A percentile compares a stretch with the other conserved stretches of the same genome.
These are phyloP conservation scores for Bombus polaris DNA, from an alignment of 1,140 invertebrate species.

Conservation along the genomic window DNA sequence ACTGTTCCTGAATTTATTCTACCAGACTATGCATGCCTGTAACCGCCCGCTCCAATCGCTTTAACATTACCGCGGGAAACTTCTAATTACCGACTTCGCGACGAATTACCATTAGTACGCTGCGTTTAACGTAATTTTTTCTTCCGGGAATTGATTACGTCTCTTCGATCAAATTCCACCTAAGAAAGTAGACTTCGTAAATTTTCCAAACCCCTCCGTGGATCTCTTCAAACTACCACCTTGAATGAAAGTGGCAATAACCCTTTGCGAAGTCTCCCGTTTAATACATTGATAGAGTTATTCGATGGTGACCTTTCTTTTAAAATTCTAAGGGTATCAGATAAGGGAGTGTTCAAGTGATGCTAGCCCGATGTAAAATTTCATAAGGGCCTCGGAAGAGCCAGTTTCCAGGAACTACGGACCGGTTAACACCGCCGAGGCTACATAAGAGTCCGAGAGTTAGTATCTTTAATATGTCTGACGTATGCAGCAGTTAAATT, in stretches of 20 bases:
- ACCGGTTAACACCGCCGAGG: slow-evolving; percentile 56
- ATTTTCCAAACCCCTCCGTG: not conserved
- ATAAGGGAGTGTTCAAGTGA: slow-evolving; percentile 25
- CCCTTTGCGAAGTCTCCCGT: not conserved
- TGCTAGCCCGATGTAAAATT: slow-evolving; percentile 38
- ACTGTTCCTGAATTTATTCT: slow-evolving; percentile 75
- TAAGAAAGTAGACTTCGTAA: not conserved
- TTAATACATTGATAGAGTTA: not conserved
- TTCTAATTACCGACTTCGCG: slow-evolving; percentile 76
- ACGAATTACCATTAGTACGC: slow-evolving; percentile 74
- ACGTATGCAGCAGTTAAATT: slow-evolving; percentile 71
- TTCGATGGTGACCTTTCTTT: not conserved
- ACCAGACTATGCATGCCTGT: slow-evolving; percentile 38
- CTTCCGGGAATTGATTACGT: not conserved
- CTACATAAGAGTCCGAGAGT: slow-evolving; percentile 44
- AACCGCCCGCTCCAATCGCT: slow-evolving; percentile 74
- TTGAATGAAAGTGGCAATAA: not conserved
- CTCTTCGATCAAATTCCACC: not conserved
- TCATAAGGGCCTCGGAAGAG: slow-evolving; percentile 53
- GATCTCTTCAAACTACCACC: no score
- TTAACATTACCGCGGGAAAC: slow-evolving; percentile 76
- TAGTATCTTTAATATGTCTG: slow-evolving; percentile 71
- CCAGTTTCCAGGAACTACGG: slow-evolving; percentile 55
- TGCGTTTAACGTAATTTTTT: not conserved
- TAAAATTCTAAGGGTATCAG: slow-evolving; percentile 8